Base-by-base conservation (phyloP, 1,140 invertebrate species). In the Calephelis virginiensis region DNA sequence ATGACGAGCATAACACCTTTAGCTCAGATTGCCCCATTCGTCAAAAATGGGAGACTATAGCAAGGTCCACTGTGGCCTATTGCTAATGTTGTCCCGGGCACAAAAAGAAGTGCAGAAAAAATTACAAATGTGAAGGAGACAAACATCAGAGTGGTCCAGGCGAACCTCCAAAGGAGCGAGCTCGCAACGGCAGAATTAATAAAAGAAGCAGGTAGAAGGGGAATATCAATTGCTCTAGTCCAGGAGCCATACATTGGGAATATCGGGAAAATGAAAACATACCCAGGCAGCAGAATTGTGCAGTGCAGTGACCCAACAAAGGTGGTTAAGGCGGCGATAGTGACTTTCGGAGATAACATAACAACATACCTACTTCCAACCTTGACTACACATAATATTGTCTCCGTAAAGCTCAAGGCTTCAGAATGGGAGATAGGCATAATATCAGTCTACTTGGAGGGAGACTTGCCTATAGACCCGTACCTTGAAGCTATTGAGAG, bases 371-470 rank as follows among this genome's bases (percentile, higher is more conserved):
- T 50, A 50, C 17, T 28, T 8, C 62, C 17, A n/a, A 47, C 49
- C 12, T 13, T 64, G 8, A 64, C 63, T 4, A 64, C 63, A n/a
- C 17, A 53, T 1, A 64, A 64, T 8, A n/a, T 50, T 2, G 47
- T 47, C 5, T 48, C 38, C 6, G 48, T 37, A 5, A 50, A 11
- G 5, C 11, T 64, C 17, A 50, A 8, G 5, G 38, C 37, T 8
- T 48, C 37, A 0, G n/a, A 9, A 8, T 64, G 63, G 63, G 48
- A 50, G 3, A 14, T 73, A 8, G 71, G 71, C 43, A 10, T 82
- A 0, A 28, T 77, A 2, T 81, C 75, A 8, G 62, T 81, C 1
- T 79, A 79, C 28, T 61, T 69, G 6, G 77, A 81, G 49, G 68
- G 67, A 5, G 67, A 77, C 49, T 43, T 73, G 28, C 9, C n/a